Evolutionary conservation across 2,888 invertebrate genomes (phyloP), one percentile per base, ranked within the genome.

Genomic region (Clitarchus hookeri): DNA sequence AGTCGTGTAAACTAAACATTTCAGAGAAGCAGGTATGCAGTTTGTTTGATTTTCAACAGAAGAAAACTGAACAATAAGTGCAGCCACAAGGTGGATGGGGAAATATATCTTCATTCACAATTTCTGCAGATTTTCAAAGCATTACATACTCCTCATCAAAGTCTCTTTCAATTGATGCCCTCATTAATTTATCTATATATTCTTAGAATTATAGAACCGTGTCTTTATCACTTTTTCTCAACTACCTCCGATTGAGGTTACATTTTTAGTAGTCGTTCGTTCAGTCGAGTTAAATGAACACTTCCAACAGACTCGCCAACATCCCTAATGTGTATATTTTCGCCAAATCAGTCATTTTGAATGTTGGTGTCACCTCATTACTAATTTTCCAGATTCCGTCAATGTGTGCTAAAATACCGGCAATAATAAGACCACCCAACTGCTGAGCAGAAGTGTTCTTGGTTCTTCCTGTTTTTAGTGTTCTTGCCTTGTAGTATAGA

Each of bases 41-140:
- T 23, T 16, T 27, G n/a, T 84, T 44, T 84, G 12, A 84, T 44
- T 44, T 26, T 65, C 2, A 65, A 48, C 44, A 80, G 1, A 36
- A 36, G 2, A 36, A 36, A 36, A 36, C 36, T 3, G 26, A 53
- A 85, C 25, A 44, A 0, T 36, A 1, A 36, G n/a, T 82, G 36
- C 82, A 27, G 2, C 3, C 27, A 82, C 4, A 82, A 27, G 13
- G 82, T 19, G 26, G 4, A 26, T 82, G 36, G 2, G 82, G 25
- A 79, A 83, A 85, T 78, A 85, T 80, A 83, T 85, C 82, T 6
- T 79, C 85, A n/a, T 27, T n/a, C 44, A 85, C 3, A 80, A 82
- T 85, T 80, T 85, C 82, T 79, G 80, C 85, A 79, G 80, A 27
- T 80, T 85, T 53, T 13, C n/a, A 19, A 3, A 85, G 36, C 23